Conservation (phyloP, 1,140 invertebrate species). For the Drosophila mayri region DNA sequence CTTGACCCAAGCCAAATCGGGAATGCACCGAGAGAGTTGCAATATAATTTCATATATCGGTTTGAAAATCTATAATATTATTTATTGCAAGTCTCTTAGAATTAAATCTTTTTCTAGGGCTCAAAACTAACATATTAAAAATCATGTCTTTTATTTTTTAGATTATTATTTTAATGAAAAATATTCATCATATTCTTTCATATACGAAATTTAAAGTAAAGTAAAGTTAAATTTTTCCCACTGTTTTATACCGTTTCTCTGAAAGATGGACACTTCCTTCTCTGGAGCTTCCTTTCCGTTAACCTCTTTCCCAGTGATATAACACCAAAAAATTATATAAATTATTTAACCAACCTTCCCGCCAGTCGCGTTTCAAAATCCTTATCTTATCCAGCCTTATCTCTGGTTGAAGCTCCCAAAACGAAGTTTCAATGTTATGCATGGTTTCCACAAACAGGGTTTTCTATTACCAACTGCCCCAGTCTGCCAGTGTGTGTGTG, state of each 20-base stretch:
- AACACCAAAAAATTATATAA: conserved; percentile 38
- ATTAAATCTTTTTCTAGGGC: too few relatives aligned
- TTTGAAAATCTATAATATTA: neutral
- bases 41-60: neutral
- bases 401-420: conserved; percentile 43
- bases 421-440: conserved; percentile 43
- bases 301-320: conserved; percentile 24
- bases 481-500: neutral
- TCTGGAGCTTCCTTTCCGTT: conserved; percentile 32
- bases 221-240: neutral
- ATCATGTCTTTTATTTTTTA: neutral
- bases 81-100: too few relatives aligned
- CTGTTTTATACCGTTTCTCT: neutral
- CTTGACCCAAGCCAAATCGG: conserved; percentile 22
- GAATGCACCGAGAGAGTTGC: neutral
- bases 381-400: conserved; percentile 53
- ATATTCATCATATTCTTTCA: too few relatives aligned
- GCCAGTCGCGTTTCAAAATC: conserved; percentile 20
- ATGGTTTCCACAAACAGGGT: conserved; percentile 16
- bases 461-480: conserved; percentile 37
- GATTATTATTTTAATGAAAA: neutral
- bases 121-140: neutral
- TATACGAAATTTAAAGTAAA: neutral
- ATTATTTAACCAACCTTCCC: conserved; percentile 13
- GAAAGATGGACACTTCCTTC: conserved; percentile 7